Conservation (phyloP, 2,113 vertebrate genomes). For the Tamias sibiricus region DNA sequence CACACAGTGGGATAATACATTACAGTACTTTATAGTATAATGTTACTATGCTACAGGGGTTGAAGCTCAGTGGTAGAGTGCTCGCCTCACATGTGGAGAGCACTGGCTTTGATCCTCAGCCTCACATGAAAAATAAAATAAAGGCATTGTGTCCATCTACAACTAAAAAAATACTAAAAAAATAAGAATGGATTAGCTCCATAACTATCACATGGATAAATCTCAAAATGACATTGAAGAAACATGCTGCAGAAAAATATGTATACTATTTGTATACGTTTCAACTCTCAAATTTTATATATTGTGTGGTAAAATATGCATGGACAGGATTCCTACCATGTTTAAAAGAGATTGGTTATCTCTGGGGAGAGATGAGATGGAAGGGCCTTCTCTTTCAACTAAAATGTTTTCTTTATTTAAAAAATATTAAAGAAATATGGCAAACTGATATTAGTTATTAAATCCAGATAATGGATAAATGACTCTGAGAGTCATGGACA, state of each 20-base stretch:
- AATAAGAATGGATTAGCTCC: slow-evolving; percentile 32
- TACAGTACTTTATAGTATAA: background rate
- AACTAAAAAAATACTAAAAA: too few relatives aligned
- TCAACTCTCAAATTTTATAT: background rate
- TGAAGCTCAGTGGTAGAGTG: too few relatives aligned
- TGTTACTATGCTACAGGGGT: background rate
- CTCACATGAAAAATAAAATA: too few relatives aligned
- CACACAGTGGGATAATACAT: background rate
- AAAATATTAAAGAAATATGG: background rate
- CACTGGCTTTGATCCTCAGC: too few relatives aligned
- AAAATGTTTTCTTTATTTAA: slow-evolving; percentile 25
- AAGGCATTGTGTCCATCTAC: too few relatives aligned
- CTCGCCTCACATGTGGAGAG: too few relatives aligned
- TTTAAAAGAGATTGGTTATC: slow-evolving; percentile 33
- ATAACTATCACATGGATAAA: background rate
- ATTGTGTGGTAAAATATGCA: background rate
- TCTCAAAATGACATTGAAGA: slow-evolving; percentile 20
- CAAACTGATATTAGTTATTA: slow-evolving; percentile 25
- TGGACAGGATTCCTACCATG: background rate
- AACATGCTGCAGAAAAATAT: slow-evolving; percentile 18
- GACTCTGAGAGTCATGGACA: background rate
- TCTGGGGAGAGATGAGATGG: slow-evolving; percentile 15
- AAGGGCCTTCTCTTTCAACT: slow-evolving; percentile 14
- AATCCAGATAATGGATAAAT: background rate
- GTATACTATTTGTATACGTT: background rate